Evolutionary conservation across 2,797 vertebrate species (phyloP), one percentile per base, ranked within the genome.

Genomic region (Crenuchus spilurus): DNA sequence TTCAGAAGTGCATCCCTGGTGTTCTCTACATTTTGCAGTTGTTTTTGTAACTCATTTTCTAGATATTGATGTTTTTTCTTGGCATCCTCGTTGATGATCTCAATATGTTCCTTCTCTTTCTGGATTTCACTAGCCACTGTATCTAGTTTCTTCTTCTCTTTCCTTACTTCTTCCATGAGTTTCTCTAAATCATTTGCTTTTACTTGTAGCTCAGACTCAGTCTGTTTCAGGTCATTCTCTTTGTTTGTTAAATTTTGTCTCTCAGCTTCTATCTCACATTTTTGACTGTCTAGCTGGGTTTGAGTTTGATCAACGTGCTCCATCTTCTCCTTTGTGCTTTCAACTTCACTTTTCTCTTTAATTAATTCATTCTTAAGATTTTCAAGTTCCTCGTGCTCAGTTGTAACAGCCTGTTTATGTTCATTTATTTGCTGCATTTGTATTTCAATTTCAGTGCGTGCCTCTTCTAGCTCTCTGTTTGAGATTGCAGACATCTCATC

Each of bases 251-350:
- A 11, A 4, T 51, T 68, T n/a, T 44, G 33, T 30, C 74, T 71
- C 73, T 77, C 46, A 65, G 58, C 2, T 22, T 54, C 30, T 6
- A 64, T 57, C 20, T 63, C 69, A 57, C 31, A 2, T 39, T 22
- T 72, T 76, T 72, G 54, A 7, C 37, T 26, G 24, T 55, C 13
- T 55, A 74, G 63, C 41, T 78, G 57, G 20, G 24, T 44, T 51
- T 41, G 62, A 46, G 63, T 69, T 20, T 69, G 57, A n/a, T 63
- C 57, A 18, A 69, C 46, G n/a, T 74, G 64, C 33, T 68, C 64
- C 30, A 57, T 54, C 60, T 9, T 78, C 30, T 74, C 76, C 57
- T 74, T 78, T 16, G 18, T 69, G 52, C 31, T 70, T 78, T 78
- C 76, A 78, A 58, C 18, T 10, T 70, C 57, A 5, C 41, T 20